phyloP scores from a whole-genome alignment of 2,888 invertebrate species.

The Parnassius smintheus region DNA sequence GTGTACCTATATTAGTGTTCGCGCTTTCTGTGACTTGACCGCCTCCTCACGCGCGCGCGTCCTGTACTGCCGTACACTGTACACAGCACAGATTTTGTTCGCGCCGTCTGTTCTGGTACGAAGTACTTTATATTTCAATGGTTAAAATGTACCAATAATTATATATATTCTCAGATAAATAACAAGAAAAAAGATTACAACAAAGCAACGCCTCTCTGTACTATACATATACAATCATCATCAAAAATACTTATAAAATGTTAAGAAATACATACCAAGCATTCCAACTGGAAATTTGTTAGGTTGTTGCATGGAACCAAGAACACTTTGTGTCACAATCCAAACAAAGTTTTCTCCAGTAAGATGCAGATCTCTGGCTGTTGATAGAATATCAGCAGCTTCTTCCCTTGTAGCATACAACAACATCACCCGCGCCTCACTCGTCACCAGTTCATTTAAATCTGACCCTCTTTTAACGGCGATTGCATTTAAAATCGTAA shows the following conservation, averaged over 20 bases:
- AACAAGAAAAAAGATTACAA: too few species aligned
- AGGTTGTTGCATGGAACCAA: conserved; percentile 86
- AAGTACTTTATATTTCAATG: too few species aligned
- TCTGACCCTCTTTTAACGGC: conserved; percentile 89
- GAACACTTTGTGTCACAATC: conserved; percentile 97
- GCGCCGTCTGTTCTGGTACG: too few species aligned
- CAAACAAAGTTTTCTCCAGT: conserved; percentile 97
- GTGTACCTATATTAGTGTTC: too few species aligned
- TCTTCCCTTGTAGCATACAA: conserved; percentile 94
- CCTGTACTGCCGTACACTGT: too few species aligned
- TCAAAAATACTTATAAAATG: conserved; percentile 5
- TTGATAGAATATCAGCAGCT: conserved; percentile 89
- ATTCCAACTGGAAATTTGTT: conserved; percentile 93
- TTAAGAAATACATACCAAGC: conserved; percentile 84
- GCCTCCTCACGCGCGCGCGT: too few species aligned
- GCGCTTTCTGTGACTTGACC: too few species aligned
- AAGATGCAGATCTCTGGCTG: conserved; percentile 88
- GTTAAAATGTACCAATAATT: too few species aligned
- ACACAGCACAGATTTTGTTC: too few species aligned
- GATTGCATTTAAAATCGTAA: conserved; percentile 92
- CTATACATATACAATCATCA: too few species aligned
- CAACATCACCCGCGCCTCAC: conserved; percentile 95
- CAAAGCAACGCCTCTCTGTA: too few species aligned
- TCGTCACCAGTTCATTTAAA: conserved; percentile 90
- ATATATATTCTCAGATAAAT: too few species aligned